These are phyloP conservation scores for Heliconius nattereri DNA, from an alignment of 1,140 invertebrate genomes.

Conservation along the genomic window DNA sequence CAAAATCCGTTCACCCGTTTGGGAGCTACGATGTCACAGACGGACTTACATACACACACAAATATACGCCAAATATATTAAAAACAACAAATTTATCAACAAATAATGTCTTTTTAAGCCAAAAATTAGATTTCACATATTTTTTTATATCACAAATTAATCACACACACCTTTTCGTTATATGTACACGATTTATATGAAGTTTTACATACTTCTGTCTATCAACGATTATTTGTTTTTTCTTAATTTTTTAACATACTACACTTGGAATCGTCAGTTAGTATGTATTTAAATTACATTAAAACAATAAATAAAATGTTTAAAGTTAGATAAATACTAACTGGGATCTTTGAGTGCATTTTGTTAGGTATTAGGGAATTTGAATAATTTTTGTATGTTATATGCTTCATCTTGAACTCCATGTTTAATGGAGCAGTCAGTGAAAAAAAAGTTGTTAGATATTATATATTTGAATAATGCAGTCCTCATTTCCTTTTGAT, in stretches of 20 bases:
- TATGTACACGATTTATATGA: not conserved
- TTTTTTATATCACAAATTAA: slow-evolving; percentile 5
- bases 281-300: not conserved
- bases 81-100: not conserved
- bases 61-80: not conserved
- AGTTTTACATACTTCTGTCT: not conserved
- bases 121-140: not conserved
- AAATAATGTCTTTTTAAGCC: not conserved
- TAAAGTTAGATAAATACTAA: too few species aligned
- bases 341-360: too few species aligned
- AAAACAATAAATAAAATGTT: too few species aligned
- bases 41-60: not conserved
- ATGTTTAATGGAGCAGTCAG: too few species aligned
- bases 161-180: not conserved
- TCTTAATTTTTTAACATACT: not conserved
- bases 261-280: not conserved
- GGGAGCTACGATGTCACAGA: too few species aligned
- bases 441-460: too few species aligned
- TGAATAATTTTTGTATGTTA: too few species aligned
- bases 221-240: not conserved
- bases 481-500: too few species aligned
- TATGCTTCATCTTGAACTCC: too few species aligned
- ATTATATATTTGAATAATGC: too few species aligned
- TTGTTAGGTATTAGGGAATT: too few species aligned
- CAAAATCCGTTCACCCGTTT: too few species aligned